phyloP scores from a whole-genome alignment of 2,113 vertebrate genomes.

The Aleadryas rufinucha region DNA sequence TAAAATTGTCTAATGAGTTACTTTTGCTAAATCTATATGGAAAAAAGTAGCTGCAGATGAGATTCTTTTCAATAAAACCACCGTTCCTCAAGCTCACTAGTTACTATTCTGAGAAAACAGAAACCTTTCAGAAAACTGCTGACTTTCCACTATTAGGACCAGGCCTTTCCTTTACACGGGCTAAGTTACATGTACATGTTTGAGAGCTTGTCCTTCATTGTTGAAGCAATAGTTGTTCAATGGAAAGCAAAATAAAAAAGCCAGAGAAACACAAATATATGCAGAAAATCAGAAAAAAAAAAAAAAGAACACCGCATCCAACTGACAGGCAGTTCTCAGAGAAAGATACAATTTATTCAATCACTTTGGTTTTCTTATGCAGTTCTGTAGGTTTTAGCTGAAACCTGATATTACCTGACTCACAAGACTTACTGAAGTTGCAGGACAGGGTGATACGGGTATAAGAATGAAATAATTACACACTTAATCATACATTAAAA shows the following conservation, averaged over 20 bases:
- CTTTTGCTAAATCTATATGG: not conserved
- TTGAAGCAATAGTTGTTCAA: not conserved
- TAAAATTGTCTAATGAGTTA: not conserved
- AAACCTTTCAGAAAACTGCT: conserved; percentile 11
- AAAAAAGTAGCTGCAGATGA: not conserved
- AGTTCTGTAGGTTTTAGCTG: not conserved
- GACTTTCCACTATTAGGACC: not conserved
- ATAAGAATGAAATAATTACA: not conserved
- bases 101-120: conserved; percentile 14
- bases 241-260: not conserved
- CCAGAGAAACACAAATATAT: not conserved
- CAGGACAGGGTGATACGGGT: not conserved
- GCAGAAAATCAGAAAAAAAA: not conserved
- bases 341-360: not conserved
- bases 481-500: not conserved
- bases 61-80: not conserved
- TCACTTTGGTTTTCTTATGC: not conserved
- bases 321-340: not conserved
- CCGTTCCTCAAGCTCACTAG: not conserved
- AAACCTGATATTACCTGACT: not conserved
- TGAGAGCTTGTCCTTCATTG: not conserved
- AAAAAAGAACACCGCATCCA: not conserved
- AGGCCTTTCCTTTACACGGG: not conserved
- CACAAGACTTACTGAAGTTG: not conserved
- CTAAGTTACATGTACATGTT: not conserved